A percentile compares a stretch with the other conserved stretches of the same genome.
phyloP scores from a whole-genome alignment of 2,113 vertebrate species.

The Stictonetta naevosa region DNA sequence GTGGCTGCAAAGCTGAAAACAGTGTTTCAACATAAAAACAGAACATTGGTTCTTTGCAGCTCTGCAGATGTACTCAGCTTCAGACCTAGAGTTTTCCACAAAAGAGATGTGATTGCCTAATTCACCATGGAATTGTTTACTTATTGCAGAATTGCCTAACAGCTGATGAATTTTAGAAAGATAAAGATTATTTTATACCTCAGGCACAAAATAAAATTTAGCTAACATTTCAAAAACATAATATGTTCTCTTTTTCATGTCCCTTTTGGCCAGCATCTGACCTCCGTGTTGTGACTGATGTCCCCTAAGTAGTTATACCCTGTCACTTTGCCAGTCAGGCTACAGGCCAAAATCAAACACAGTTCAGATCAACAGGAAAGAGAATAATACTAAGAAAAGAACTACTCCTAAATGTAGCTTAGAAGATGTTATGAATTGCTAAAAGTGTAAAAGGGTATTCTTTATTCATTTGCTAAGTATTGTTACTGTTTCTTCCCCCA shows the following conservation, averaged over 20 bases:
- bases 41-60: not conserved
- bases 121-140: constrained; percentile 54
- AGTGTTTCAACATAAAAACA: not conserved
- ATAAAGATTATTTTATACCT: not conserved
- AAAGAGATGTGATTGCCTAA: constrained; percentile 31
- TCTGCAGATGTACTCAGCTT: not conserved
- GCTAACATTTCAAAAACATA: constrained; percentile 11
- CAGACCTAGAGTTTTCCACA: constrained; percentile 20
- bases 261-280: constrained; percentile 18
- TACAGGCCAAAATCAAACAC: constrained; percentile 27
- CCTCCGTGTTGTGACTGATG: constrained; percentile 5
- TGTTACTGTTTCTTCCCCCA: not conserved
- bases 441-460: not conserved
- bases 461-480: not conserved
- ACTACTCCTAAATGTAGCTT: not conserved
- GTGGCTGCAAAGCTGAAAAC: not conserved
- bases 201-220: constrained; percentile 22
- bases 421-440: not conserved
- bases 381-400: not conserved
- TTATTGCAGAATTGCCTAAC: constrained; percentile 25
- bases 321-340: constrained; percentile 32
- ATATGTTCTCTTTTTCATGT: constrained; percentile 31
- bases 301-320: constrained; percentile 1
- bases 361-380: not conserved
- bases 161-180: constrained; percentile 24